Conservation (phyloP, 2,888 invertebrate genomes). For the Macrophya annulata region DNA sequence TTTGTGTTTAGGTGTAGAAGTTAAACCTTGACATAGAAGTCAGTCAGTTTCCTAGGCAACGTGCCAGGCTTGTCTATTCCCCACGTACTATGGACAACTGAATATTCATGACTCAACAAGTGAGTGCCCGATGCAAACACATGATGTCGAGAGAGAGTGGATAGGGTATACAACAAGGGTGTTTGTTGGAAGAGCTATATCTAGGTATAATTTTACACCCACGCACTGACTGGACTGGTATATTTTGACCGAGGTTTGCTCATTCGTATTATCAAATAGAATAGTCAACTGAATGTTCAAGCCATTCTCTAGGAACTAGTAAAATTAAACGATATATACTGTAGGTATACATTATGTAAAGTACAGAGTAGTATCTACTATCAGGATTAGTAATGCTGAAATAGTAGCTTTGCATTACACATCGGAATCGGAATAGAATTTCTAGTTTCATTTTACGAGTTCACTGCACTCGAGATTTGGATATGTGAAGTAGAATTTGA, state of each 20-base stretch:
- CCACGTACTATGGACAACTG: slow-evolving; percentile 18
- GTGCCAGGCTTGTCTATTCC: slow-evolving; percentile 36
- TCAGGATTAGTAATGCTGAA: too few species aligned
- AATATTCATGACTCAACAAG: slow-evolving; percentile 54
- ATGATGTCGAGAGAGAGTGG: slow-evolving; percentile 22
- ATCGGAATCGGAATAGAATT: too few species aligned
- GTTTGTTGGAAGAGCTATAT: slow-evolving; percentile 40
- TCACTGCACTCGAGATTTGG: too few species aligned
- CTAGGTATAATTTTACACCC: slow-evolving; percentile 30
- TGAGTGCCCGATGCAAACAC: slow-evolving; percentile 50
- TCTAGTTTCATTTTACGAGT: too few species aligned
- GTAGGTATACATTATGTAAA: too few species aligned
- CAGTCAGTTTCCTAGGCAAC: slow-evolving; percentile 29
- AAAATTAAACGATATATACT: not conserved
- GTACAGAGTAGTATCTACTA: not conserved
- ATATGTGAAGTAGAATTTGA: too few species aligned
- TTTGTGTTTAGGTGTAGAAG: not conserved
- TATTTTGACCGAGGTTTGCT: slow-evolving; percentile 25
- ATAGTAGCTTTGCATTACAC: not conserved
- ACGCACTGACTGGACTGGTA: not conserved
- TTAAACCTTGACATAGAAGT: not conserved
- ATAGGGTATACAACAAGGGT: slow-evolving; percentile 12
- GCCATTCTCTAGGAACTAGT: not conserved
- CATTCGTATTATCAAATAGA: slow-evolving; percentile 31
- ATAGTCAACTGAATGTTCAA: not conserved